Conservation (phyloP, 2,797 vertebrate species). For the Merluccius polli region DNA sequence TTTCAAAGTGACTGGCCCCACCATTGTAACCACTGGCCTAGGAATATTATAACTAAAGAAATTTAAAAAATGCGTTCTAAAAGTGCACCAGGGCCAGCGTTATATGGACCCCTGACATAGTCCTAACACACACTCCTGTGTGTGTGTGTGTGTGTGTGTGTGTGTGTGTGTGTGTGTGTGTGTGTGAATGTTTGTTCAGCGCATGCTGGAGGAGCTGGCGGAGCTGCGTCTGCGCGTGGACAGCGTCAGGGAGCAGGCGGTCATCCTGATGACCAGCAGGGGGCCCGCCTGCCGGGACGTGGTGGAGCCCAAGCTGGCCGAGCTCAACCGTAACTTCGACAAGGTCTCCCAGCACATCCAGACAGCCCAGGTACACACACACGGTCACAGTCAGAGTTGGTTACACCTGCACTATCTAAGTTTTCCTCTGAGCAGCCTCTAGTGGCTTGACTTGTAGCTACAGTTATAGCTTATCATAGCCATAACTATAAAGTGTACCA, state of each 20-base stretch:
- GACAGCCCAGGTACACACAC: conserved; percentile 76
- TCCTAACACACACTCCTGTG: neutral
- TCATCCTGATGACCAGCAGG: conserved; percentile 86
- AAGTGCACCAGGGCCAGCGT: no score
- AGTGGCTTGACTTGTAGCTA: neutral
- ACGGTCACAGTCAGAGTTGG: neutral
- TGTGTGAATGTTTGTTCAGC: conserved; percentile 62
- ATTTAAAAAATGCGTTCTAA: no score
- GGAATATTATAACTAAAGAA: no score
- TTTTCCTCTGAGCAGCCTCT: neutral
- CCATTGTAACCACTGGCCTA: no score
- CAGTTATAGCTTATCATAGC: no score
- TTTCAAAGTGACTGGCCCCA: no score
- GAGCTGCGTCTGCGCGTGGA: conserved; percentile 84
- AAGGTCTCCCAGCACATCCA: conserved; percentile 94
- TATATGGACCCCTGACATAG: no score
- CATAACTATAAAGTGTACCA: no score
- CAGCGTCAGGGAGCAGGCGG: conserved; percentile 85
- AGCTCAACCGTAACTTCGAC: conserved; percentile 92
- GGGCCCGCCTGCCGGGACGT: conserved; percentile 83
- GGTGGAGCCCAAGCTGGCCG: conserved; percentile 90
- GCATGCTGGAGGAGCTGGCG: conserved; percentile 83
- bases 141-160: neutral
- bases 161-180: neutral
- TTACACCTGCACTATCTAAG: neutral